These are phyloP conservation scores for Ptychoptera albimana DNA, from an alignment of 2,888 invertebrate genomes.

Conservation along the genomic window DNA sequence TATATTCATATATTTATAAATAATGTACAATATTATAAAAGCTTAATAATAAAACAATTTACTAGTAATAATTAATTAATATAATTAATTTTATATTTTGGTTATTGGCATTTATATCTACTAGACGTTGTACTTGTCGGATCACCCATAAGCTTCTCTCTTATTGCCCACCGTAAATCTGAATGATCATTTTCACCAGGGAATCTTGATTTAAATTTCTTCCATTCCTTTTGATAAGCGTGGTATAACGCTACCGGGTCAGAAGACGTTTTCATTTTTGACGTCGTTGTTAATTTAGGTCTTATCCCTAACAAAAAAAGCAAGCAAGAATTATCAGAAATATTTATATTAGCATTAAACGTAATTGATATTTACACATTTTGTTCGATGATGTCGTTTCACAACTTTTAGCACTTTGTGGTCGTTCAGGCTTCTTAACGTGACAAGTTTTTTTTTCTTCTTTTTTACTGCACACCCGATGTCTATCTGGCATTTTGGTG, in stretches of 20 bases:
- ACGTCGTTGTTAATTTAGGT: slow-evolving; percentile 5
- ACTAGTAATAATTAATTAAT: too few relatives aligned
- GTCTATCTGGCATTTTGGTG: too few relatives aligned
- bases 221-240: slow-evolving; percentile 58
- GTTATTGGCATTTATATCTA: neutral
- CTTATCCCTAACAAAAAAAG: slow-evolving; percentile 11
- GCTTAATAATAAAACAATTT: neutral
- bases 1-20: neutral
- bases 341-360: neutral
- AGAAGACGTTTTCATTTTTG: slow-evolving; percentile 21
- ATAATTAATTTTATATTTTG: neutral
- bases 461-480: too few relatives aligned
- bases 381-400: slow-evolving; percentile 4
- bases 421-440: too few relatives aligned
- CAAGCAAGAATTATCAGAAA: neutral
- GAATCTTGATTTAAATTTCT: slow-evolving; percentile 46
- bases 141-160: slow-evolving; percentile 47
- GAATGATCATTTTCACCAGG: slow-evolving; percentile 56
- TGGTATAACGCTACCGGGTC: slow-evolving; percentile 67
- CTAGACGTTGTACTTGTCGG: too few relatives aligned
- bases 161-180: slow-evolving; percentile 50
- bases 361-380: slow-evolving; percentile 14
- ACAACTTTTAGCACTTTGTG: too few relatives aligned
- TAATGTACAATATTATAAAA: slow-evolving; percentile 1
- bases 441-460: too few relatives aligned